Evolutionary conservation across 2,888 invertebrate genomes (phyloP).

Genomic region (Drosophila incognita): DNA sequence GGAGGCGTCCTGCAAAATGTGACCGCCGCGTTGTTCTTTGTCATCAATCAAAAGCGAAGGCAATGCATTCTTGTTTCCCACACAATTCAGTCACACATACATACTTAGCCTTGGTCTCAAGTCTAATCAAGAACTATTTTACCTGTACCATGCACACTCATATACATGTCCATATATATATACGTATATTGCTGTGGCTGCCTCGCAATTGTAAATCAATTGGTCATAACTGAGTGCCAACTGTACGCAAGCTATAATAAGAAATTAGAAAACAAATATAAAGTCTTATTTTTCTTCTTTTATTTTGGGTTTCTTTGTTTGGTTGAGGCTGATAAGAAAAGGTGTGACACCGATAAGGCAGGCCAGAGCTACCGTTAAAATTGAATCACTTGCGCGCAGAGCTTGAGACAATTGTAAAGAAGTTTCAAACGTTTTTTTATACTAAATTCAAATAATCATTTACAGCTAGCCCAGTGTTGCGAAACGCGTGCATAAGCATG

Average conservation of each 20-base stretch:
- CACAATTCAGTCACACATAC: constrained; percentile 33
- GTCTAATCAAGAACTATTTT: constrained; percentile 32
- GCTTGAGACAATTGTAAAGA: constrained; percentile 33
- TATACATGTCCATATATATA: background rate
- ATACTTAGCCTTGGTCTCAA: constrained; percentile 19
- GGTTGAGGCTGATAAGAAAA: constrained; percentile 58
- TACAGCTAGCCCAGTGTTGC: constrained; percentile 67
- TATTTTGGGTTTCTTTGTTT: constrained; percentile 1
- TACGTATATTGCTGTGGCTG: constrained; percentile 35
- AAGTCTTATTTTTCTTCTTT: background rate
- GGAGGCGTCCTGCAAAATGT: constrained; percentile 45
- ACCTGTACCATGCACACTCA: constrained; percentile 2
- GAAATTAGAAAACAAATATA: constrained; percentile 50
- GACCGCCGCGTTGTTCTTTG: constrained; percentile 11
- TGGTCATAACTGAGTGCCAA: constrained; percentile 47
- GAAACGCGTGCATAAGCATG: constrained; percentile 44
- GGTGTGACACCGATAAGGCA: constrained; percentile 61
- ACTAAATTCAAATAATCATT: constrained; percentile 53
- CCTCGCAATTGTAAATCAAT: constrained; percentile 63
- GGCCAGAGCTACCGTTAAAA: constrained; percentile 64
- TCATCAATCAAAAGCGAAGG: constrained; percentile 54
- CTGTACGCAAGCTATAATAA: constrained; percentile 56
- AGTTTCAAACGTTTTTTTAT: constrained; percentile 17
- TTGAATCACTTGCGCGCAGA: constrained; percentile 56
- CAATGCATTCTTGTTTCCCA: constrained; percentile 58